These are phyloP conservation scores for Cladorhizidae sp. DNA, from an alignment of 37 sponge, comb jelly and placozoan species.

Conservation along the genomic window DNA sequence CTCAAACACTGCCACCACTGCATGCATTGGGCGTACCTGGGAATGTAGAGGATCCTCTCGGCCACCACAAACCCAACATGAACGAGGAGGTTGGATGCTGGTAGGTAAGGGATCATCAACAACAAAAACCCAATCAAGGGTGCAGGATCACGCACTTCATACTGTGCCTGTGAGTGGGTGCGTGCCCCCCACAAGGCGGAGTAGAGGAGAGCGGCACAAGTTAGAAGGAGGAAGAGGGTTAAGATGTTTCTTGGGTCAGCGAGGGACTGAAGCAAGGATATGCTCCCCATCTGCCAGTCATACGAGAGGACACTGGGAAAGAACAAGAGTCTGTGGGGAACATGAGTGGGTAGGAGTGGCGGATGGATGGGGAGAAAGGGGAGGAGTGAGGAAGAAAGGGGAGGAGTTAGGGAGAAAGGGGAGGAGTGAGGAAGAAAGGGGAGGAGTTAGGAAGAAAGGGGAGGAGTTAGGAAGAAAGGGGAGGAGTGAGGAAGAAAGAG, in stretches of 20 bases:
- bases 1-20: no score
- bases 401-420: no score
- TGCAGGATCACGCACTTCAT: no score
- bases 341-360: neutral
- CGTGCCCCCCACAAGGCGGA: slow-evolving; percentile 9
- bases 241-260: slow-evolving; percentile 65
- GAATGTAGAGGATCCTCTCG: slow-evolving; percentile 84
- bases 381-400: no score
- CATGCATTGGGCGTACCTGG: slow-evolving; percentile 61
- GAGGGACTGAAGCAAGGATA: slow-evolving; percentile 78
- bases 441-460: no score
- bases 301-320: slow-evolving; percentile 73
- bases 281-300: slow-evolving; percentile 95
- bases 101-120: slow-evolving; percentile 71
- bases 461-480: no score
- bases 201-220: neutral
- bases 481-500: no score
- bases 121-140: slow-evolving; percentile 26
- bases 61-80: slow-evolving; percentile 88
- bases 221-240: slow-evolving; percentile 40
- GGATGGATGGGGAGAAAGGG: neutral
- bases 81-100: slow-evolving; percentile 77
- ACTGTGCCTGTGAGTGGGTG: neutral
- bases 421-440: no score
- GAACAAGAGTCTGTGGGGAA: slow-evolving; percentile 42